Conservation (phyloP, 2,113 vertebrate species). For the Climacteris rufus region DNA sequence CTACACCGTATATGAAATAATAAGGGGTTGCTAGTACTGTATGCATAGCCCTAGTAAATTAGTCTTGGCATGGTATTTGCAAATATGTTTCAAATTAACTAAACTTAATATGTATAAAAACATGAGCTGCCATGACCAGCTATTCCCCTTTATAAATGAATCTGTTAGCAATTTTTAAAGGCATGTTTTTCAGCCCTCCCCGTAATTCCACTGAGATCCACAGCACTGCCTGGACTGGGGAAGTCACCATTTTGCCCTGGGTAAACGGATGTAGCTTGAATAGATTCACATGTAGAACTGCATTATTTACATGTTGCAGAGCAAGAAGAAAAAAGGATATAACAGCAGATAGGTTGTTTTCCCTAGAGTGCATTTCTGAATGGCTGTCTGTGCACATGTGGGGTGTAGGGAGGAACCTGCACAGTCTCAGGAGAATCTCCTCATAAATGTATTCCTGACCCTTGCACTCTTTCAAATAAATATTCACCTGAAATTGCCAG, state of each 20-base stretch:
- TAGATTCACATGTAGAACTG: neutral
- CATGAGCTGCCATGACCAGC: neutral
- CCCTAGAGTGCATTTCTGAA: neutral
- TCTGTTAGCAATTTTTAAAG: conserved; percentile 19
- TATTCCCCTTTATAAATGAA: neutral
- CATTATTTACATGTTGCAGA: neutral
- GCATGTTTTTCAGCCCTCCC: neutral
- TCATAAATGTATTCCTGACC: neutral
- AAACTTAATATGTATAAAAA: neutral
- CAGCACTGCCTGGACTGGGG: neutral
- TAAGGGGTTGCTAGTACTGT: neutral
- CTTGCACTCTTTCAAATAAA: neutral
- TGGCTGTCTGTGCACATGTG: neutral
- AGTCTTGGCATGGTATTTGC: neutral
- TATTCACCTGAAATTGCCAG: neutral
- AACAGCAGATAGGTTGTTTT: neutral
- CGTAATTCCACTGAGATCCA: neutral
- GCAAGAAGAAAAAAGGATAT: neutral
- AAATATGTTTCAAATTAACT: conserved; percentile 31
- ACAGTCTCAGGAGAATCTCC: neutral
- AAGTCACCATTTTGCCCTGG: neutral
- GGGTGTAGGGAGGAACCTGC: neutral
- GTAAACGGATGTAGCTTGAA: neutral
- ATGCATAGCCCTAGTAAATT: neutral
- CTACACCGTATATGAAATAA: neutral